Base-by-base conservation (phyloP, 2,113 vertebrate genomes). In the Porphyrio hochstetteri region DNA sequence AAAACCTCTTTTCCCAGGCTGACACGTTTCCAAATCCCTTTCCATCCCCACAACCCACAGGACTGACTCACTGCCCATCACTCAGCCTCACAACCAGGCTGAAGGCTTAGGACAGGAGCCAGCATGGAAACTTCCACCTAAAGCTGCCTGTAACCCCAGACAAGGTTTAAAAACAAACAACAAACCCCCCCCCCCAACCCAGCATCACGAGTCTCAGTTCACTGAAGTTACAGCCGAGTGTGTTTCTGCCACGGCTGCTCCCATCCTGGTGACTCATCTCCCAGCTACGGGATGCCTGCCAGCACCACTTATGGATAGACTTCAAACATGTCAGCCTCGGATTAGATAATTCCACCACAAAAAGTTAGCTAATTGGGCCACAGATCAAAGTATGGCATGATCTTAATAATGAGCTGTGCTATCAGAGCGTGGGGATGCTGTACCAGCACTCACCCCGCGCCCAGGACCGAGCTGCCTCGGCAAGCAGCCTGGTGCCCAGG, bases 81-180 rank as follows among this genome's bases (percentile, higher is more conserved):
- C 64, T 78, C 69, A 46, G 65, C 83, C 83, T 90, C 8, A 1
- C 0, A 0, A 59, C 29, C 5, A 2, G 42, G 55, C 15, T 53
- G 40, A 69, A 86, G 33, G 48, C 67, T 94, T 78, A 81, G 94
- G 92, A 76, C 59, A 46, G 53, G 12, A 92, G 95, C 94, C 96
- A 96, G 64, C 1, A 0, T 89, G 90, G 96, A 96, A 96, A 95
- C 69, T 96, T 97, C 94, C 94, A 95, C 80, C 79, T 65, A 31
- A 48, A 85, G 56, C 75, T 4, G 2, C 70, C 74, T 6, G 2
- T 67, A 94, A 89, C 52, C 55, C 70, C 82, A 90, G 82, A 59
- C 25, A 24, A 75, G 38, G 29, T 28, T 88, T 82, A n/a, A 35
- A 82, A 55, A 53, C 24, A 36, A 25, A 55, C 36, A 38, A 36